phyloP scores from a whole-genome alignment of 2,113 vertebrate genomes.

The Seriola dumerili region DNA sequence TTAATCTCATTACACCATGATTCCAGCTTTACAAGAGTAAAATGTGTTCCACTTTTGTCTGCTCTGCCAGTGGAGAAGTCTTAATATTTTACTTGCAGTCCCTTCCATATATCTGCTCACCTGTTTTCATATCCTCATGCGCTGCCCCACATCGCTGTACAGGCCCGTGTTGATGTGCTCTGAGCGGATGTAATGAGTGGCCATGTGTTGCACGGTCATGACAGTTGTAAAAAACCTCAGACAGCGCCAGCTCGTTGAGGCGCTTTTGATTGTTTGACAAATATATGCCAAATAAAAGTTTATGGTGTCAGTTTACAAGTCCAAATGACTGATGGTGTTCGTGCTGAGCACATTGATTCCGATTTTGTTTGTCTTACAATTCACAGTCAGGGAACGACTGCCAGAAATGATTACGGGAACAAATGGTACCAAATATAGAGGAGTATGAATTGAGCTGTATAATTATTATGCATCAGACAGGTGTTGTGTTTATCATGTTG shows the following conservation, averaged over 20 bases:
- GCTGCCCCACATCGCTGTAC: background rate
- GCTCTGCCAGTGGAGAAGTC: background rate
- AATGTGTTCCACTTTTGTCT: background rate
- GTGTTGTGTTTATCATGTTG: background rate
- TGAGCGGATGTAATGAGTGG: slow-evolving; percentile 13
- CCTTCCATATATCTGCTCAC: background rate
- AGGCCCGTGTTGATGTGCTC: background rate
- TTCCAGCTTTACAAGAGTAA: background rate
- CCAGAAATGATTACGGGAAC: slow-evolving; percentile 11
- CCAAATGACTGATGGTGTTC: slow-evolving; percentile 15
- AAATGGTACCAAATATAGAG: background rate
- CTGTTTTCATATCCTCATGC: background rate
- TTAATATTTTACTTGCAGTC: background rate
- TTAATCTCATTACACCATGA: background rate
- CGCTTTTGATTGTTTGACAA: slow-evolving; percentile 38
- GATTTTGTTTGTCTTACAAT: slow-evolving; percentile 15
- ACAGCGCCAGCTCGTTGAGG: background rate
- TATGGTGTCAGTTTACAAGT: slow-evolving; percentile 43
- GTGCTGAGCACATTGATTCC: slow-evolving; percentile 26
- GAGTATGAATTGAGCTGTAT: background rate
- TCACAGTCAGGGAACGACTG: slow-evolving; percentile 3
- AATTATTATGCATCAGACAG: background rate
- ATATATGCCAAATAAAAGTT: slow-evolving; percentile 55
- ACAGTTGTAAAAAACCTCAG: slow-evolving; percentile 10
- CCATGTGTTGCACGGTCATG: slow-evolving; percentile 10